Evolutionary conservation across 2,797 vertebrate genomes (phyloP), one percentile per base, ranked within the genome.

Genomic region (Siniperca obscura): DNA sequence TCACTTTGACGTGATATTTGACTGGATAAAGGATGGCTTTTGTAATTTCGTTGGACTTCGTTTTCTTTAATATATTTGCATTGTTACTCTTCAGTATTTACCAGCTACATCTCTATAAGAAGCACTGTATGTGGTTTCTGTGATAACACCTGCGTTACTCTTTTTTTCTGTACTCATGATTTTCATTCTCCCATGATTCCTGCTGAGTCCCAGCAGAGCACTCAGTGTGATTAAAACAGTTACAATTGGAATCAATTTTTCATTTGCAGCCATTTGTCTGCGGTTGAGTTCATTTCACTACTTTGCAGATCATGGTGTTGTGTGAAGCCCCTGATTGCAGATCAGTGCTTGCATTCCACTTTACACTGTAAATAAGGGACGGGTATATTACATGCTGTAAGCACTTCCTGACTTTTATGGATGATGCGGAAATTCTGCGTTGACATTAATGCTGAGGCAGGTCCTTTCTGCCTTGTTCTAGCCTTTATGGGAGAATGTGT

Each of bases 401-500:
- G 93, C 94, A 89, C 89, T 92, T 92, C 89, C 88, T 71, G 91
- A 90, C 90, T 70, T 78, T 93, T 90, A 94, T 92, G 90, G 94
- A 94, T 90, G 93, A 78, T 70, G 88, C 86, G 70, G 89, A 82
- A 74, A 80, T 81, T 87, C 78, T 30, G 74, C 78, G 2, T 25
- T 80, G 89, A 86, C 87, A 75, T 88, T 86, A 84, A 74, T 89
- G 89, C 93, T 93, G 94, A 93, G 83, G 76, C 66, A 60, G 69
- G 10, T 22, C 34, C 40, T 87, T 84, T 84, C 80, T 56, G 77
- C 80, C 81, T 87, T 48, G 70, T 88, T 89, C 53, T 40, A 8
- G 61, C 56, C 65, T 85, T 72, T 81, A 42, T 73, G 59, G 77
- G 78, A 77, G 79, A 57, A 14, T 83, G 83, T 76, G 74, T 88